phyloP scores from a whole-genome alignment of 2,113 vertebrate genomes.

The Psettodes erumei region DNA sequence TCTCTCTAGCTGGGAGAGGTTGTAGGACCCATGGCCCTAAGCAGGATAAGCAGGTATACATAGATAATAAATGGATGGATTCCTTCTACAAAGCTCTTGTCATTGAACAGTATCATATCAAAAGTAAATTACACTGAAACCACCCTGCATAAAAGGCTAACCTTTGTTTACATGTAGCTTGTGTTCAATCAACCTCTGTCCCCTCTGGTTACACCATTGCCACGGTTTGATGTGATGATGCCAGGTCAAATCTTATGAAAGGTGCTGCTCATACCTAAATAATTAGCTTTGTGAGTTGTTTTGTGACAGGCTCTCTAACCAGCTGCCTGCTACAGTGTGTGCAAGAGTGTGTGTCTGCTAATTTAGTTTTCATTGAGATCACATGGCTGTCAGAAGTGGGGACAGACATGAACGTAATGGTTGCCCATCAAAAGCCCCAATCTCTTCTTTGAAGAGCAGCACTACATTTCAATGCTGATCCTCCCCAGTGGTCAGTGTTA shows the following conservation, averaged over 20 bases:
- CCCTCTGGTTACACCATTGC: constrained; percentile 1
- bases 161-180: background rate
- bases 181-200: constrained; percentile 4
- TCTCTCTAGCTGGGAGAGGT: background rate
- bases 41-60: background rate
- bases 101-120: background rate
- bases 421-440: constrained; percentile 27
- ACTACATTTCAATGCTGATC: constrained; percentile 10
- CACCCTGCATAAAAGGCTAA: background rate
- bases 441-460: constrained; percentile 18
- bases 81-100: background rate
- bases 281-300: constrained; percentile 64
- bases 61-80: no score
- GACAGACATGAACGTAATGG: constrained; percentile 32
- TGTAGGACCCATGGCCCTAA: background rate
- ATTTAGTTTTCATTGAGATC: constrained; percentile 63
- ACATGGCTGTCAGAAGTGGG: constrained; percentile 47
- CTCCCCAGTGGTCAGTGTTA: background rate
- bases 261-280: constrained; percentile 59
- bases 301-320: constrained; percentile 37
- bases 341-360: constrained; percentile 38
- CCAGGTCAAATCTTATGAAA: constrained; percentile 44
- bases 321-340: constrained; percentile 28
- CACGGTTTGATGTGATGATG: constrained; percentile 43
- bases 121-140: constrained; percentile 10